Evolutionary conservation across 2,113 vertebrate genomes (phyloP).

Genomic region (Mesitornis unicolor): DNA sequence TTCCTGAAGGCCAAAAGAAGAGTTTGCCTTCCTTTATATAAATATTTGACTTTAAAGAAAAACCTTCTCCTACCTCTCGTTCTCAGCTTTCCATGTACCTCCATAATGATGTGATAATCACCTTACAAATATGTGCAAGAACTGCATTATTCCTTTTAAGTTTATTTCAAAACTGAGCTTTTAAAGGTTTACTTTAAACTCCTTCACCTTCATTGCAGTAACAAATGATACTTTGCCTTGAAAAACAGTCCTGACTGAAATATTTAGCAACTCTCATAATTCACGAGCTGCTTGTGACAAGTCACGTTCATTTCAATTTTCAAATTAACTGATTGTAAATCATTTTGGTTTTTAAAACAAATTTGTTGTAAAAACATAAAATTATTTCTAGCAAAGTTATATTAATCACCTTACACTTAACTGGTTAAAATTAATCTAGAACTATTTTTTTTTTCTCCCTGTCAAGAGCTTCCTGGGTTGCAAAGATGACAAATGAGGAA

Average conservation of each 20-base stretch:
- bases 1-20: not conserved
- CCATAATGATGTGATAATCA: constrained; percentile 18
- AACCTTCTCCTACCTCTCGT: not conserved
- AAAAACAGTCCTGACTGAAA: constrained; percentile 17
- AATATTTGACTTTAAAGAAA: not conserved
- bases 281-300: not conserved
- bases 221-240: not conserved
- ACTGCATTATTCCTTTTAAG: not conserved
- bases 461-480: not conserved
- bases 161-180: constrained; percentile 7
- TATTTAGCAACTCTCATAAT: not conserved
- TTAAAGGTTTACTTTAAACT: not conserved
- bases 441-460: not conserved
- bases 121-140: not conserved
- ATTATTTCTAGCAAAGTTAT: constrained; percentile 2
- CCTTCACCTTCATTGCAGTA: not conserved
- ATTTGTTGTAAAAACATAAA: not conserved
- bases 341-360: constrained; percentile 11
- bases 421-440: not conserved
- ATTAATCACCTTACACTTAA: constrained; percentile 31
- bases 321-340: constrained; percentile 14
- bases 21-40: not conserved
- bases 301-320: constrained; percentile 35
- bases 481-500: not conserved
- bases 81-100: not conserved